Evolutionary conservation across 2,113 vertebrate species (phyloP).

Genomic region (Cyprinodon tularosa): DNA sequence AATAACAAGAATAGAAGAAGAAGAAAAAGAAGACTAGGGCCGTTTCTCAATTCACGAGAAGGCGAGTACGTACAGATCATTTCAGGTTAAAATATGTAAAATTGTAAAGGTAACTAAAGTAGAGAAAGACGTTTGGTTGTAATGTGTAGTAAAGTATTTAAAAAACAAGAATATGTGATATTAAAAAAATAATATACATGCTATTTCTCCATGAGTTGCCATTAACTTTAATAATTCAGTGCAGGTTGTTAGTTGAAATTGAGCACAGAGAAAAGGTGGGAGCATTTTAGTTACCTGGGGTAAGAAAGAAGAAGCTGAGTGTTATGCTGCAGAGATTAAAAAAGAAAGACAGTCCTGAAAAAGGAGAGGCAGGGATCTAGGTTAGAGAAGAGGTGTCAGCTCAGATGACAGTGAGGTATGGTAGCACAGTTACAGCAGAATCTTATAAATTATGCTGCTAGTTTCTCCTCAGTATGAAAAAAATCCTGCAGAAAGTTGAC

Average conservation of each 20-base stretch:
- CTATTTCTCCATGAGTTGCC: neutral
- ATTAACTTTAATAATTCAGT: conserved; percentile 1
- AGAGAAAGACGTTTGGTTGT: neutral
- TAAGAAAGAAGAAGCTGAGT: neutral
- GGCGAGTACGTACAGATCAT: no score
- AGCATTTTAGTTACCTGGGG: neutral
- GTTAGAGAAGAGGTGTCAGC: conserved; percentile 3
- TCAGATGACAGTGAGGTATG: neutral
- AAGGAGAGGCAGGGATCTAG: conserved; percentile 7
- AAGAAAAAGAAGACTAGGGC: no score
- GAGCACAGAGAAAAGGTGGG: neutral
- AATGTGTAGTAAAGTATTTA: neutral
- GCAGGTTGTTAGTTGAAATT: accelerated
- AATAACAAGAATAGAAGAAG: neutral
- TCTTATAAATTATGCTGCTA: neutral
- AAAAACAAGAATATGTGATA: conserved; percentile 3
- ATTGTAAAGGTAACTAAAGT: neutral
- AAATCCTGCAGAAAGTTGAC: conserved; percentile 3
- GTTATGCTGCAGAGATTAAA: conserved; percentile 11
- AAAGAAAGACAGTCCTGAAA: conserved; percentile 7
- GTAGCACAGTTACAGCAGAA: neutral
- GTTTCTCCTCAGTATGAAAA: neutral
- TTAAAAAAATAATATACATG: neutral
- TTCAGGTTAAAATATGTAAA: conserved; percentile 15
- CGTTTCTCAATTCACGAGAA: no score